Evolutionary conservation across 1,140 invertebrate genomes (phyloP).

Genomic region (Coptotermes formosanus): DNA sequence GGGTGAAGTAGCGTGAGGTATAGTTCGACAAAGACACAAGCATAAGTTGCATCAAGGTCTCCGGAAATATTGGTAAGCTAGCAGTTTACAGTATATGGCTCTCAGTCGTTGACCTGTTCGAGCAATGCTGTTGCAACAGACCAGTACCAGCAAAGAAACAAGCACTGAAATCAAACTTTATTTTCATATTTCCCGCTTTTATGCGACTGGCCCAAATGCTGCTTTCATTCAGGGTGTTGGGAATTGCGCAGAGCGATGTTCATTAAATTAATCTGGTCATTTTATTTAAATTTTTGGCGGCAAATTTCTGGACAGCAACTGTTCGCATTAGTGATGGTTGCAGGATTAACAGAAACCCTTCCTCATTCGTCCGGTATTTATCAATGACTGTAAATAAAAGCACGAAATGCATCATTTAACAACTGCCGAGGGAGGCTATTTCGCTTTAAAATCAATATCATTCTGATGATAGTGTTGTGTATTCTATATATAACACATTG

Average conservation of each 20-base stretch:
- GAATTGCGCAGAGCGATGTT: background rate
- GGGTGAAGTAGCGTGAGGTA: too few relatives aligned
- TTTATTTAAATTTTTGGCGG: conserved; percentile 13
- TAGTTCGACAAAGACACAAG: too few relatives aligned
- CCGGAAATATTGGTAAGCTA: too few relatives aligned
- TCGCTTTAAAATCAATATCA: conserved; percentile 5
- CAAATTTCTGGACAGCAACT: background rate
- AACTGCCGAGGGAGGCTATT: background rate
- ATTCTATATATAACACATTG: conserved; percentile 2
- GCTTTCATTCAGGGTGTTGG: background rate
- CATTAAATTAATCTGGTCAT: background rate
- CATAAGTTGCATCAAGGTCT: too few relatives aligned
- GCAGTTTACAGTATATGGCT: too few relatives aligned
- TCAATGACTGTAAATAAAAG: background rate
- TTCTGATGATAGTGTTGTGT: background rate
- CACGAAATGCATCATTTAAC: background rate
- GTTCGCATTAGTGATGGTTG: background rate
- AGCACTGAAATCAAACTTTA: too few relatives aligned
- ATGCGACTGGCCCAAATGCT: background rate
- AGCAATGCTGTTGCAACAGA: too few relatives aligned
- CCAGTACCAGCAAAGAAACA: too few relatives aligned
- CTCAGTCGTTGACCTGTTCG: too few relatives aligned
- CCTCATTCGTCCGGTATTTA: background rate
- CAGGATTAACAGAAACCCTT: background rate
- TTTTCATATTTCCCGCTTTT: background rate